Conservation (phyloP, 1,140 invertebrate genomes). For the Drosophila burlai region DNA sequence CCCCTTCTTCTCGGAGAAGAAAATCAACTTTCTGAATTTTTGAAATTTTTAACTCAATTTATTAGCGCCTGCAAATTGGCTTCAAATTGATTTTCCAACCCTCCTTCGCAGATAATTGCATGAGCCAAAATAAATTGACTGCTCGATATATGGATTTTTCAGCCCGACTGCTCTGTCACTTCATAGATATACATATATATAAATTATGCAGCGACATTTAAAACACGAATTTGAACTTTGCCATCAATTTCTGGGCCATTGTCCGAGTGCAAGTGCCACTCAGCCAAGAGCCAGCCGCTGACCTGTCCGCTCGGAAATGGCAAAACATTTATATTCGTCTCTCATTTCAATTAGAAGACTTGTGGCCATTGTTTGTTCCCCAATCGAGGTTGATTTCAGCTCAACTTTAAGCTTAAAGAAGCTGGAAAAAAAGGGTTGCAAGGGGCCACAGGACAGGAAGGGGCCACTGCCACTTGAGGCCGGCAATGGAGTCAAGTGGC, state of each 20-base stretch:
- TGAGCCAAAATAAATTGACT: conserved; percentile 54
- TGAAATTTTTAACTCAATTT: conserved; percentile 79
- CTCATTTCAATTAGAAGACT: conserved; percentile 39
- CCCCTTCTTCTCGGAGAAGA: conserved; percentile 17
- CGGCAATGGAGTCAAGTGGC: conserved; percentile 81
- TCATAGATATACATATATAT: conserved; percentile 4
- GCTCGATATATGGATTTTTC: conserved; percentile 57
- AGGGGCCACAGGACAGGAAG: conserved; percentile 40
- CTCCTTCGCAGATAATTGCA: conserved; percentile 41
- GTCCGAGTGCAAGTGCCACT: conserved; percentile 55
- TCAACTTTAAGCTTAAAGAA: conserved; percentile 29
- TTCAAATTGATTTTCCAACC: conserved; percentile 70
- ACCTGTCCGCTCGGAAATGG: conserved; percentile 66
- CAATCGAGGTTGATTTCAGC: conserved; percentile 6
- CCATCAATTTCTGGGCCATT: conserved; percentile 57
- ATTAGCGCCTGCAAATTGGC: conserved; percentile 75
- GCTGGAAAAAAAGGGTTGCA: conserved; percentile 31
- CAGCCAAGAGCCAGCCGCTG: conserved; percentile 14
- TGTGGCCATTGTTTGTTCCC: conserved; percentile 34
- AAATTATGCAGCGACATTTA: conserved; percentile 68
- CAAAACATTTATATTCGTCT: conserved; percentile 67
- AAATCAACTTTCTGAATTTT: conserved; percentile 55
- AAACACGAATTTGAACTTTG: conserved; percentile 66
- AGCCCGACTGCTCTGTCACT: conserved; percentile 13
- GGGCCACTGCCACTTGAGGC: conserved; percentile 57